Evolutionary conservation across 2,888 invertebrate species (phyloP).

Genomic region (Lasioglossum malachurum): DNA sequence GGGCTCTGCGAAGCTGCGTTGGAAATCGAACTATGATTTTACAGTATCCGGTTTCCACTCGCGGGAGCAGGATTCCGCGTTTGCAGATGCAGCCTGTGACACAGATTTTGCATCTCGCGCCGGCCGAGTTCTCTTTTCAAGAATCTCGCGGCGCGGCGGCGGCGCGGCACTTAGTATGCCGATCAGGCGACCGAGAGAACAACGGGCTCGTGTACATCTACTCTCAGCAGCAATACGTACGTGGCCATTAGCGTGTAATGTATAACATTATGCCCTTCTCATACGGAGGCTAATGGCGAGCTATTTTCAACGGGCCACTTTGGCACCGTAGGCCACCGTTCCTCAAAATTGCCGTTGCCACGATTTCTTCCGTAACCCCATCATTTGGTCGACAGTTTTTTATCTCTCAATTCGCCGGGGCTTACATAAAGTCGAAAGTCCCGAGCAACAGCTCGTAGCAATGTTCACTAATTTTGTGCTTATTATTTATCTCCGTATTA

Average conservation of each 20-base stretch:
- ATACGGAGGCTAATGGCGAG: constrained; percentile 75
- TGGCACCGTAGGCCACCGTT: constrained; percentile 56
- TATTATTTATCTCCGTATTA: not conserved
- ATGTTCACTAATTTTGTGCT: not conserved
- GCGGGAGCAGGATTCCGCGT: not conserved
- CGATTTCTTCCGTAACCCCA: not conserved
- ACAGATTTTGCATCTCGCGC: constrained; percentile 54
- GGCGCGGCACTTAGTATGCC: constrained; percentile 47
- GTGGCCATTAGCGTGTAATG: constrained; percentile 79
- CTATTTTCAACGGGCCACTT: constrained; percentile 73
- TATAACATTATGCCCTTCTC: constrained; percentile 78
- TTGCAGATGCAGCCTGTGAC: constrained; percentile 37
- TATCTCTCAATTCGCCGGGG: not conserved
- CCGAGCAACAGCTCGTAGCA: not conserved
- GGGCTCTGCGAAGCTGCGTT: not conserved
- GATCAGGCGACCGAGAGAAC: constrained; percentile 61
- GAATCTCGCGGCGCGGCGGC: constrained; percentile 22
- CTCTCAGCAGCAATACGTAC: constrained; percentile 75
- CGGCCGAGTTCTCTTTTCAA: constrained; percentile 21
- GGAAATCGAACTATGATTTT: constrained; percentile 18
- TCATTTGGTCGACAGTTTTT: not conserved
- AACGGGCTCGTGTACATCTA: constrained; percentile 66
- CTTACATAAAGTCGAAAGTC: not conserved
- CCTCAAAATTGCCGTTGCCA: constrained; percentile 43
- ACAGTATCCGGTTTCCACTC: constrained; percentile 8